Percentiles rank a stretch among this genome's conserved stretches.
Conservation (phyloP, 2,888 invertebrate genomes). For the Cotesia congregata region DNA sequence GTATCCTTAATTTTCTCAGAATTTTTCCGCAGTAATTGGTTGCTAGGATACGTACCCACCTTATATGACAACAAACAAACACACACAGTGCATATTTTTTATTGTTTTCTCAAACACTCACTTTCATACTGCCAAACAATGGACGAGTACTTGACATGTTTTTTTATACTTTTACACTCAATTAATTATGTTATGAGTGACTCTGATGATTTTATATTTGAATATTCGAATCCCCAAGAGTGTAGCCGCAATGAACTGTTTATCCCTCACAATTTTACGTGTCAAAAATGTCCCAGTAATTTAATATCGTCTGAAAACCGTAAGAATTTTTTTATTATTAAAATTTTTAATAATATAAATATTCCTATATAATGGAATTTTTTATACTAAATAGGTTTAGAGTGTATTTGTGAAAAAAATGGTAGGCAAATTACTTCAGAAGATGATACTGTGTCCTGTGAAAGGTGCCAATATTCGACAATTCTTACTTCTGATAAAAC, state of each 20-base stretch:
- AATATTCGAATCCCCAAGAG: conserved; percentile 56
- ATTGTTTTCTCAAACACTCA: neutral
- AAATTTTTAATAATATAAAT: too few relatives aligned
- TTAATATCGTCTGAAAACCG: conserved; percentile 67
- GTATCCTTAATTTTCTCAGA: too few relatives aligned
- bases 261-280: conserved; percentile 71
- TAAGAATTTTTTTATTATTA: conserved; percentile 53
- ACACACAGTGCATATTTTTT: neutral
- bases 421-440: conserved; percentile 60
- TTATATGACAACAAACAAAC: neutral
- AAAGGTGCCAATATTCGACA: conserved; percentile 59
- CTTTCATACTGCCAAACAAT: neutral
- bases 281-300: conserved; percentile 69
- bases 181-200: conserved; percentile 13
- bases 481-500: conserved; percentile 63
- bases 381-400: conserved; percentile 64
- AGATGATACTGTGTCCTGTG: conserved; percentile 60
- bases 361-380: neutral
- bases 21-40: neutral
- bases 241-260: conserved; percentile 72
- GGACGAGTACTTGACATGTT: neutral
- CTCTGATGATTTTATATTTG: conserved; percentile 47
- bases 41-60: neutral
- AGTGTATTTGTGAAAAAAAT: conserved; percentile 70
- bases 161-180: neutral